Evolutionary conservation across 2,888 invertebrate genomes (phyloP).

Genomic region (Brachyopa scutellaris): DNA sequence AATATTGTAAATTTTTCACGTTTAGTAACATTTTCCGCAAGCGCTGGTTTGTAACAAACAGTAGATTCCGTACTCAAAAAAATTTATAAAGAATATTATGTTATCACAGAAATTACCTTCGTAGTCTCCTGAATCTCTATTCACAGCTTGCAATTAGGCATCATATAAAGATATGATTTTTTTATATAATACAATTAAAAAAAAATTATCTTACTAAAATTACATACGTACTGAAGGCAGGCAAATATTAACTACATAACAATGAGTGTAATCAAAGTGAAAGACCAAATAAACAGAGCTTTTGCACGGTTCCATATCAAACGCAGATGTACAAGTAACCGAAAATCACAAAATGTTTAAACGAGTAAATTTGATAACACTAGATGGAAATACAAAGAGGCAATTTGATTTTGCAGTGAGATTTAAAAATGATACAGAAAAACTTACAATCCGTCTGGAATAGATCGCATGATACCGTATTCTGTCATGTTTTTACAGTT

Average conservation of each 20-base stretch:
- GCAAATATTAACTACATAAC: conserved; percentile 4
- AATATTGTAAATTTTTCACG: conserved; percentile 27
- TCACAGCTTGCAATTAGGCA: conserved; percentile 57
- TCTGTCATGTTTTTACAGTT: too few relatives aligned
- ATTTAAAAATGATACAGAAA: too few relatives aligned
- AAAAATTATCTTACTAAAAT: conserved; percentile 25
- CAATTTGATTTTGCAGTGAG: conserved; percentile 37
- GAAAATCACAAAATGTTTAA: conserved; percentile 13
- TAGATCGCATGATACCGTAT: too few relatives aligned
- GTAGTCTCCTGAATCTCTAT: conserved; percentile 57
- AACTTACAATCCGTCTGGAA: too few relatives aligned
- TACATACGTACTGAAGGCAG: conserved; percentile 15
- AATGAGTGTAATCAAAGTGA: background rate
- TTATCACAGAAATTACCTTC: conserved; percentile 62
- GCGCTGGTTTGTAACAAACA: conserved; percentile 30
- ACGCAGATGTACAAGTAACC: too few relatives aligned
- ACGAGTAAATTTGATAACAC: conserved; percentile 20
- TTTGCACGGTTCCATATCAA: too few relatives aligned
- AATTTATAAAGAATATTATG: conserved; percentile 46
- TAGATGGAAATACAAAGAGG: conserved; percentile 16
- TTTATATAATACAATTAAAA: conserved; percentile 39
- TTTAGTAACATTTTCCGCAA: conserved; percentile 34
- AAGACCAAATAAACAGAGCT: too few relatives aligned
- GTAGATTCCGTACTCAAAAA: conserved; percentile 10
- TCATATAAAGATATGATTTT: background rate